A percentile compares a stretch with the other conserved stretches of the same genome.
phyloP scores from a whole-genome alignment of 1,140 invertebrate genomes.

The Pentalonia nigronervosa region DNA sequence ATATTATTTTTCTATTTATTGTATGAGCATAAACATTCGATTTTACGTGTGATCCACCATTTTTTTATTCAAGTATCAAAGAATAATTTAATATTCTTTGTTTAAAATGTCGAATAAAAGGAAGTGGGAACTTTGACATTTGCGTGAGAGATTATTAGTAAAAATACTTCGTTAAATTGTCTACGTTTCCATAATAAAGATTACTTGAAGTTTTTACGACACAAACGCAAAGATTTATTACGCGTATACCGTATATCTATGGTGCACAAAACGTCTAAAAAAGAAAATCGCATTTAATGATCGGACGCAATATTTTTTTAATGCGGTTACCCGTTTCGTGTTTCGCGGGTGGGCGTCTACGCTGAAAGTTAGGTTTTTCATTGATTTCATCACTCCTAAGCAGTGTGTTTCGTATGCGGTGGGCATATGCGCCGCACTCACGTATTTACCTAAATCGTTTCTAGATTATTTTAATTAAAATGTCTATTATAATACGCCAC shows the following conservation, averaged over 20 bases:
- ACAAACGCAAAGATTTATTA: background rate
- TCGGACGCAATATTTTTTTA: background rate
- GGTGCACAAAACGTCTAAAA: background rate
- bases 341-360: background rate
- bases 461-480: constrained; percentile 1
- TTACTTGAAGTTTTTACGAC: background rate
- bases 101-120: background rate
- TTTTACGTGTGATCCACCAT: background rate
- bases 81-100: background rate
- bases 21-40: background rate
- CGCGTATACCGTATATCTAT: background rate
- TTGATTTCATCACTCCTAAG: background rate
- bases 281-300: background rate
- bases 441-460: background rate
- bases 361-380: background rate
- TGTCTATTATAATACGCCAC: background rate
- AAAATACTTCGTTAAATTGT: background rate
- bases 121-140: background rate
- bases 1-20: background rate
- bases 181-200: background rate
- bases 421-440: too few species aligned
- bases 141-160: background rate
- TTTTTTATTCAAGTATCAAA: background rate
- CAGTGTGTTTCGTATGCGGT: background rate
- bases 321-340: background rate